phyloP scores from a whole-genome alignment of 2,888 invertebrate species.

The Iselma pallidipennis region DNA sequence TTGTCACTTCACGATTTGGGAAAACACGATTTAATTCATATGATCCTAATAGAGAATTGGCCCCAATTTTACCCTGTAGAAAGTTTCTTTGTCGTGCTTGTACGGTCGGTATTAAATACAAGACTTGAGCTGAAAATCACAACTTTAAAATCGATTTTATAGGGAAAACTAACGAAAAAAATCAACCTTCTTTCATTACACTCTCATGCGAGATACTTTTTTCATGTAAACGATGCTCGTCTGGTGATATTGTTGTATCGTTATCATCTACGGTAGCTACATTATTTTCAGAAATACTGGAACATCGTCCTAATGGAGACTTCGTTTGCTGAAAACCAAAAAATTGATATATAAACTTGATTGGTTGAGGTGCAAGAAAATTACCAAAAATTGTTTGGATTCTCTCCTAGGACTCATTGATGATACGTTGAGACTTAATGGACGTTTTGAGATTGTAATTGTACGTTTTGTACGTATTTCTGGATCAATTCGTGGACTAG shows the following conservation, averaged over 20 bases:
- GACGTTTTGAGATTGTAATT: slow-evolving; percentile 47
- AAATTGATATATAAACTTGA: background rate
- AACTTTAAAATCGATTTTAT: background rate
- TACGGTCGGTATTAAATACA: slow-evolving; percentile 80
- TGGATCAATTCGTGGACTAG: slow-evolving; percentile 23
- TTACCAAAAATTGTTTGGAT: slow-evolving; percentile 23
- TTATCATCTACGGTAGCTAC: slow-evolving; percentile 31
- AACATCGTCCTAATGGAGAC: slow-evolving; percentile 17
- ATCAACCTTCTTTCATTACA: slow-evolving; percentile 44
- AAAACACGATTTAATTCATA: slow-evolving; percentile 85
- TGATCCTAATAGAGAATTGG: slow-evolving; percentile 80
- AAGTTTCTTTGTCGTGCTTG: slow-evolving; percentile 83
- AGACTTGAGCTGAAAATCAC: slow-evolving; percentile 73
- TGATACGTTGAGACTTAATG: slow-evolving; percentile 50
- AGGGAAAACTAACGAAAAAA: background rate
- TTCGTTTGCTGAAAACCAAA: slow-evolving; percentile 10
- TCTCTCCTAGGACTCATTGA: slow-evolving; percentile 37
- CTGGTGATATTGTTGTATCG: slow-evolving; percentile 6
- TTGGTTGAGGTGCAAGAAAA: background rate
- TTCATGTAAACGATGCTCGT: slow-evolving; percentile 43
- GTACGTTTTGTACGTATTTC: slow-evolving; percentile 26
- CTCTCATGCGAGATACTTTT: slow-evolving; percentile 53
- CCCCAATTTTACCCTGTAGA: slow-evolving; percentile 78
- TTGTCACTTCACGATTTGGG: slow-evolving; percentile 80
- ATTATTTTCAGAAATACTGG: slow-evolving; percentile 51